These are phyloP conservation scores for Plagiodera versicolora DNA, from an alignment of 2,888 invertebrate genomes.

Conservation along the genomic window DNA sequence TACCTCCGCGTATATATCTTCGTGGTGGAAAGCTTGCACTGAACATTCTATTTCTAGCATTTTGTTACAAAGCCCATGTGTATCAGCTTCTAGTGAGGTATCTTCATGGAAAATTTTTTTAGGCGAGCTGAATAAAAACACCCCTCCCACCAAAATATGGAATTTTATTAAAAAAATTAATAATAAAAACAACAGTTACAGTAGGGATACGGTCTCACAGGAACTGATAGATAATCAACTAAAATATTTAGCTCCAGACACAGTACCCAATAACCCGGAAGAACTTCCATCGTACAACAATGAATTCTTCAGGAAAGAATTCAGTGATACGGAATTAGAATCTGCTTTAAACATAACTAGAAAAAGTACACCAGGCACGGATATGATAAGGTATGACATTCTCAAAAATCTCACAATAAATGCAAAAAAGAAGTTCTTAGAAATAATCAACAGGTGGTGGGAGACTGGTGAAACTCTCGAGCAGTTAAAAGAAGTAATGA, in stretches of 20 bases:
- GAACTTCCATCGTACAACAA: background rate
- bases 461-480: no score
- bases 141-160: background rate
- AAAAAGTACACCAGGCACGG: background rate
- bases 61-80: slow-evolving; percentile 1
- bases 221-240: background rate
- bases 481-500: background rate
- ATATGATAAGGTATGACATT: background rate
- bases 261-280: background rate
- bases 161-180: background rate
- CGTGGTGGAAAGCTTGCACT: background rate
- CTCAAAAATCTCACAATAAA: background rate
- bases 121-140: background rate
- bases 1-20: background rate
- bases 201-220: background rate
- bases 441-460: no score
- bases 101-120: background rate
- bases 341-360: no score
- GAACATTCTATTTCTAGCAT: background rate
- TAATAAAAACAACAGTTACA: background rate
- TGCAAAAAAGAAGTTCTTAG: background rate
- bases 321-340: no score
- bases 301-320: no score
- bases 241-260: background rate
- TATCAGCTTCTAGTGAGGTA: background rate